Base-by-base conservation (phyloP, 1,140 invertebrate species). In the Luehdorfia chinensis region DNA sequence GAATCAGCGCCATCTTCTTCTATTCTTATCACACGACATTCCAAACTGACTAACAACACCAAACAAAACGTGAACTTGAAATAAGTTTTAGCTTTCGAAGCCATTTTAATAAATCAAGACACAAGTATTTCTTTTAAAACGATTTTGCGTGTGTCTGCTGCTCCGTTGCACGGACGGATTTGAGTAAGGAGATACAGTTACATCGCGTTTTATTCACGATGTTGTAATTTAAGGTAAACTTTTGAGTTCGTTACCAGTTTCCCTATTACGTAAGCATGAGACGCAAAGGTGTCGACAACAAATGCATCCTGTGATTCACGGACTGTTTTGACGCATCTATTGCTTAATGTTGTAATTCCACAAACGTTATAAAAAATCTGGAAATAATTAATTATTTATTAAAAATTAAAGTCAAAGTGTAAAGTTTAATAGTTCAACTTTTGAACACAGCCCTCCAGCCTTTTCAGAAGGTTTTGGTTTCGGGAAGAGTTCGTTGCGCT, bases 11-110 rank as follows among this genome's bases (percentile, higher is more conserved):
- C 12, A 14, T 41, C 37, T 6, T 41, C 37, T 27, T 14, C 8
- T n/a, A 41, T 41, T 41, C 27, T 41, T 12, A 41, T 41, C 6
- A 41, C 37, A 27, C 37, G 37, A 15, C 37, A 41, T 15, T 41
- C 37, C 37, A 27, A 27, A 27, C 11, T 27, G 2, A 41, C 21
- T 1, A 41, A 13, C 8, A 41, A 13, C 21, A 16, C 23, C 7
- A 41, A 27, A 27, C 37, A 41, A 25, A 41, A 25, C 2, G 13
- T 12, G 21, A 41, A 27, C 18, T 41, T 41, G 1, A 41, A 14
- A 27, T 12, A 14, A 0, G 8, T 15, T 27, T 12, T 25, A 7
- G 6, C 4, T 2, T 15, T 15, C 3, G 13, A 30, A 1, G 34
- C 34, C 34, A 37, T 37, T 36, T 21, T 36, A 5, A 12, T 4